Evolutionary conservation across 1,140 invertebrate genomes (phyloP).

Genomic region (Lucilia sericata): DNA sequence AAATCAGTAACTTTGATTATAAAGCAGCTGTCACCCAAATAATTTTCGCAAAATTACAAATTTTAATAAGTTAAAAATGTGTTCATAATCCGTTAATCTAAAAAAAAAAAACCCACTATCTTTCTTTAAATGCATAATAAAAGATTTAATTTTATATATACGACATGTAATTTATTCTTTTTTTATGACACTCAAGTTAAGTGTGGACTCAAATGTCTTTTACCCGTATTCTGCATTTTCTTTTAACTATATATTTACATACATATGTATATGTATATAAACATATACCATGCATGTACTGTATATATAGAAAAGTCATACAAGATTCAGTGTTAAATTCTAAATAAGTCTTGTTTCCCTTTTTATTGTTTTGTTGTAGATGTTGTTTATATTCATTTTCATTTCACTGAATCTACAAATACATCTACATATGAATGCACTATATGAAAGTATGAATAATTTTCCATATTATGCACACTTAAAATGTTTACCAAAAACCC

Average conservation of each 20-base stretch:
- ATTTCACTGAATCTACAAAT: slow-evolving; percentile 16
- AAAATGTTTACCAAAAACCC: slow-evolving; percentile 28
- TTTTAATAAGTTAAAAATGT: too few relatives aligned
- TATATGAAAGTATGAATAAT: slow-evolving; percentile 5
- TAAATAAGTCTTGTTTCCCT: not conserved
- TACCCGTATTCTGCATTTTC: not conserved
- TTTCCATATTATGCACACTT: slow-evolving; percentile 43
- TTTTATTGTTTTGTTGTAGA: slow-evolving; percentile 16
- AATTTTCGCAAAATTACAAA: too few relatives aligned
- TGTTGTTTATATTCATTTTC: slow-evolving; percentile 32
- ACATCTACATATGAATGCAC: too few relatives aligned
- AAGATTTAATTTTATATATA: not conserved
- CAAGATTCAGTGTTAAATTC: not conserved
- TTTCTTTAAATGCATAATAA: too few relatives aligned
- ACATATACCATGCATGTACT: too few relatives aligned
- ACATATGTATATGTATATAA: too few relatives aligned
- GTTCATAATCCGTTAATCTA: too few relatives aligned
- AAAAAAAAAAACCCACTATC: too few relatives aligned
- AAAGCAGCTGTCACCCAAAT: too few relatives aligned
- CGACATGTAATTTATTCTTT: not conserved
- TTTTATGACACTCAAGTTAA: slow-evolving; percentile 1
- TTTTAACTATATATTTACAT: not conserved
- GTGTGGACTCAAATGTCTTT: not conserved
- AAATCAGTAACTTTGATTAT: too few relatives aligned
- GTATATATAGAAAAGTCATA: not conserved